Conservation (phyloP, 2,797 vertebrate genomes). For the Eleutherodactylus coqui region DNA sequence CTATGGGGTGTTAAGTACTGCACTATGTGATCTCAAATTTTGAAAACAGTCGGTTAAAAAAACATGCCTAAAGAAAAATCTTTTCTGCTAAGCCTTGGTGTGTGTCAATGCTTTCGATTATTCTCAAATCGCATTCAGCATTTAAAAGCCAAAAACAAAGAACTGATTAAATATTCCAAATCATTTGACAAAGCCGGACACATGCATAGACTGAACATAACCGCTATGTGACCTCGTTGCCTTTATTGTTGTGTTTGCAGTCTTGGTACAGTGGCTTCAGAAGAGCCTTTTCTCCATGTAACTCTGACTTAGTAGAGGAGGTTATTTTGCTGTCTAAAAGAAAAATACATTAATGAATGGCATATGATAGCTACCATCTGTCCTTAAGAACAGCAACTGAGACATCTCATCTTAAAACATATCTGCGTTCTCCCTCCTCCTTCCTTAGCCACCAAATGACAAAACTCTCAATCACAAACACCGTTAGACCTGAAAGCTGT, state of each 20-base stretch:
- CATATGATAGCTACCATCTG: constrained; percentile 62
- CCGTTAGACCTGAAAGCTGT: constrained; percentile 44
- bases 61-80: neutral
- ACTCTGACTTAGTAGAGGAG: constrained; percentile 20
- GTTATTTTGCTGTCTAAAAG: constrained; percentile 45
- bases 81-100: neutral
- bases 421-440: constrained; percentile 45
- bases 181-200: neutral
- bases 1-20: neutral
- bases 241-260: neutral
- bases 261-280: neutral
- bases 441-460: constrained; percentile 54
- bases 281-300: constrained; percentile 32
- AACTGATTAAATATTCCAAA: neutral
- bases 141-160: neutral
- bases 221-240: neutral
- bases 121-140: neutral
- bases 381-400: constrained; percentile 52
- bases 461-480: constrained; percentile 61
- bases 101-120: neutral
- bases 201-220: neutral
- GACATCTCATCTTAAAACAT: constrained; percentile 58
- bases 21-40: neutral
- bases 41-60: neutral
- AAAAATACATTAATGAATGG: constrained; percentile 59